A percentile compares a stretch with the other conserved stretches of the same genome.
These are phyloP conservation scores for Heliopora coerulea DNA, from an alignment of 92 coral and sea anemone genomes.

Conservation along the genomic window DNA sequence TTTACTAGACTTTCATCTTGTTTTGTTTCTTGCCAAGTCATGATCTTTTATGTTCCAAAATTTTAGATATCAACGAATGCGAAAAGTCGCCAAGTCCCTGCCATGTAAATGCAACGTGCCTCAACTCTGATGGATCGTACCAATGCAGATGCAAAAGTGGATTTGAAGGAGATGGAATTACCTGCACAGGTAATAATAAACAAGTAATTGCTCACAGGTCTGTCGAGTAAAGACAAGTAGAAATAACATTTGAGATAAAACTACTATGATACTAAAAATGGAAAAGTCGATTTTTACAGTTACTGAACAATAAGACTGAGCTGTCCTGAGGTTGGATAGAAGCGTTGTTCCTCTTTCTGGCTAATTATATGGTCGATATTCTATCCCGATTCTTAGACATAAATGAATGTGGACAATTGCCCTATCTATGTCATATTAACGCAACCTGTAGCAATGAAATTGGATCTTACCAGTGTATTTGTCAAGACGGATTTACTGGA, in stretches of 20 bases:
- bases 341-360: too few relatives aligned
- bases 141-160: slow-evolving; percentile 50
- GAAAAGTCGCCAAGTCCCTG: neutral
- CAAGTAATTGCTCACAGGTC: too few relatives aligned
- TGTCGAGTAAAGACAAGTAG: too few relatives aligned
- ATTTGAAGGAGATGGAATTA: slow-evolving; percentile 15
- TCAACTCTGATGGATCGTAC: slow-evolving; percentile 36
- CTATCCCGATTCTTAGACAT: too few relatives aligned
- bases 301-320: too few relatives aligned
- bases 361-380: too few relatives aligned
- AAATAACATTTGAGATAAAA: too few relatives aligned
- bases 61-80: slow-evolving; percentile 18
- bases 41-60: neutral
- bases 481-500: slow-evolving; percentile 48
- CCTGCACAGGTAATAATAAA: slow-evolving; percentile 37
- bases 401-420: neutral
- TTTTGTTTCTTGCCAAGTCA: too few relatives aligned
- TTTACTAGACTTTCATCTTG: too few relatives aligned
- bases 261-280: too few relatives aligned
- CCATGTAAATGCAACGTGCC: slow-evolving; percentile 8
- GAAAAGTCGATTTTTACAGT: too few relatives aligned
- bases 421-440: neutral
- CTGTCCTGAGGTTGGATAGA: too few relatives aligned
- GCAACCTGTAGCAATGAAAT: slow-evolving; percentile 54
- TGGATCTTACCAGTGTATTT: slow-evolving; percentile 54